phyloP scores from a whole-genome alignment of 30 jellyfish, hydroid and myxozoan genomes.

The Rhopilema esculentum region DNA sequence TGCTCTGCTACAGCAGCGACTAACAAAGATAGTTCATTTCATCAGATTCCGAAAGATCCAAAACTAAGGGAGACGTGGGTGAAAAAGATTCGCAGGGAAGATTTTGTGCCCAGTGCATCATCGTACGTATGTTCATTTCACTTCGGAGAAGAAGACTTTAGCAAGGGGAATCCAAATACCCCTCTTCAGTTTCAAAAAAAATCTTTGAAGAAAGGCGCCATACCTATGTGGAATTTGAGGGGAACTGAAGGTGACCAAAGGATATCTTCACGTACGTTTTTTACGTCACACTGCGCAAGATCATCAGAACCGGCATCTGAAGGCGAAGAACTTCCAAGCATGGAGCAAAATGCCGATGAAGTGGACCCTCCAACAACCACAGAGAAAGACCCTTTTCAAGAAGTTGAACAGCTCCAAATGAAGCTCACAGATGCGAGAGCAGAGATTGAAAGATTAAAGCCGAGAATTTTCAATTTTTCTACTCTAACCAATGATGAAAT shows the following conservation, averaged over 20 bases:
- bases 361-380: background rate
- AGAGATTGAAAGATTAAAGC: background rate
- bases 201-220: slow-evolving; percentile 22
- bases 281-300: slow-evolving; percentile 12
- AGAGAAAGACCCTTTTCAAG: slow-evolving; percentile 5
- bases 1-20: slow-evolving; percentile 31
- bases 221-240: slow-evolving; percentile 23
- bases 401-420: slow-evolving; percentile 9
- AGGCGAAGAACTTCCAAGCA: background rate
- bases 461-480: background rate
- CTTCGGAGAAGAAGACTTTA: slow-evolving; percentile 17
- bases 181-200: slow-evolving; percentile 7
- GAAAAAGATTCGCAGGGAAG: background rate
- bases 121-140: slow-evolving; percentile 19
- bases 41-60: slow-evolving; percentile 30
- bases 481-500: slow-evolving; percentile 1
- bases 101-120: background rate
- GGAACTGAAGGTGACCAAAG: slow-evolving; percentile 13
- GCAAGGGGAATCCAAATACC: slow-evolving; percentile 9
- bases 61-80: slow-evolving; percentile 21
- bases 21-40: slow-evolving; percentile 18
- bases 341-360: background rate
- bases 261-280: background rate
- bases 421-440: slow-evolving; percentile 4
- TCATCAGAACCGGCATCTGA: background rate